A percentile compares a stretch with the other conserved stretches of the same genome.
phyloP scores from a whole-genome alignment of 2,797 vertebrate species.

The Betta splendens region DNA sequence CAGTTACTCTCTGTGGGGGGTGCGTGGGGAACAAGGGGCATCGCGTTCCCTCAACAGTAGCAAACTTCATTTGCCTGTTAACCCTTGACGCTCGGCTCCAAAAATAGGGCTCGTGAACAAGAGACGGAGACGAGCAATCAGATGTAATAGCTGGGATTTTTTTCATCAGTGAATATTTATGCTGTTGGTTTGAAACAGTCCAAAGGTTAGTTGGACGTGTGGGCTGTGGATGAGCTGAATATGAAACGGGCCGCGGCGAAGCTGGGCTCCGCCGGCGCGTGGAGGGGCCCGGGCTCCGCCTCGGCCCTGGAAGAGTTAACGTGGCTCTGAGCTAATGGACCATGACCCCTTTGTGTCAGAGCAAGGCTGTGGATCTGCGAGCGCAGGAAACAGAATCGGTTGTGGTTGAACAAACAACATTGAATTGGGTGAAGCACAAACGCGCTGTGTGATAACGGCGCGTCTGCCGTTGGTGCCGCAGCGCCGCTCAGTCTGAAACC shows the following conservation, averaged over 20 bases:
- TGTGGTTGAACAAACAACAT: constrained; percentile 14
- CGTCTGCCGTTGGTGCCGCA: constrained; percentile 32
- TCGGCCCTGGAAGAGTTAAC: constrained; percentile 50
- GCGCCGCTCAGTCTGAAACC: constrained; percentile 6
- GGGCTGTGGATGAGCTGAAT: not conserved
- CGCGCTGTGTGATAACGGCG: constrained; percentile 37
- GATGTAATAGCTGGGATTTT: not conserved
- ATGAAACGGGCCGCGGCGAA: not conserved
- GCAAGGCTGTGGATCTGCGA: not conserved
- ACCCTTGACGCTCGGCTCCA: constrained; percentile 49
- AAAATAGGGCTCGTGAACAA: not conserved
- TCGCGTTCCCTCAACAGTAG: constrained; percentile 65
- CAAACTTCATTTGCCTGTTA: constrained; percentile 62
- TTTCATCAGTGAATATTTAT: not conserved
- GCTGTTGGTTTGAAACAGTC: not conserved
- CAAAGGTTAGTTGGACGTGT: not conserved
- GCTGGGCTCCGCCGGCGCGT: constrained; percentile 13
- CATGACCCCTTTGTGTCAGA: constrained; percentile 59
- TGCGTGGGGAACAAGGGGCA: constrained; percentile 53
- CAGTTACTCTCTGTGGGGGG: constrained; percentile 61
- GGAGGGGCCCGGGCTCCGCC: constrained; percentile 24
- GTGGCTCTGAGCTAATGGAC: constrained; percentile 57
- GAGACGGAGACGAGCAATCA: not conserved
- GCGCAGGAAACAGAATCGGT: constrained; percentile 4
- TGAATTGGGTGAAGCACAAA: constrained; percentile 19